Base-by-base conservation (phyloP, 2,888 invertebrate species). In the Ectemnius continuus region DNA sequence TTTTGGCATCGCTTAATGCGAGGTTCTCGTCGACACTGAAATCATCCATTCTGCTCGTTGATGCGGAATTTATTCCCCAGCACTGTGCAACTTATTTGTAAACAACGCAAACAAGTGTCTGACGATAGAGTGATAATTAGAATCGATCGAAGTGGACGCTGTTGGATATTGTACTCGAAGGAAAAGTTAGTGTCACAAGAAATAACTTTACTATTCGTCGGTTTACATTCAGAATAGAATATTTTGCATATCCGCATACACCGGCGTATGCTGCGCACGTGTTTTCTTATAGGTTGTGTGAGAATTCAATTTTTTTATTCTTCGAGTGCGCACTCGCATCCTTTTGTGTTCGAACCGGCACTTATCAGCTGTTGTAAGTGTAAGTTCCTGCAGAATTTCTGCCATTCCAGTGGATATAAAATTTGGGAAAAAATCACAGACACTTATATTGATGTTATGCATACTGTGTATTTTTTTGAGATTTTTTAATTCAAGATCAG, bases 1-100 rank as follows among this genome's bases (percentile, higher is more conserved):
- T 62, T 62, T 82, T 80, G n/a, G 83, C 86, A 66, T 74, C 69
- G n/a, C 81, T 66, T 4, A 84, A 58, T 2, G 78, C 67, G 52
- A 76, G 73, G n/a, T 20, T 67, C 45, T 48, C 36, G 2, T 71
- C 68, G 23, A 58, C 16, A 13, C 16, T 16, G 13, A 52, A 52
- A 2, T 14, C n/a, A 14, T 52, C 52, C 52, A 52, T 52, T 52
- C 52, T 14, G 52, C 16, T 52, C 4, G 52, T 3, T 23, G 23
- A 23, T 23, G 23, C 23, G 3, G 23, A 23, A 23, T 23, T 2
- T 0, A 23, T 23, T 23, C 23, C 23, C 23, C 23, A 23, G 23
- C 23, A 23, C 23, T 23, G 23, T 20, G 23, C 2, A 23, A 23
- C 23, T 23, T 2, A 23, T 11, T 36, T 6, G 36, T 36, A 36